Evolutionary conservation across 2,888 invertebrate species (phyloP), one percentile per base, ranked within the genome.

Genomic region (Melolontha melolontha): DNA sequence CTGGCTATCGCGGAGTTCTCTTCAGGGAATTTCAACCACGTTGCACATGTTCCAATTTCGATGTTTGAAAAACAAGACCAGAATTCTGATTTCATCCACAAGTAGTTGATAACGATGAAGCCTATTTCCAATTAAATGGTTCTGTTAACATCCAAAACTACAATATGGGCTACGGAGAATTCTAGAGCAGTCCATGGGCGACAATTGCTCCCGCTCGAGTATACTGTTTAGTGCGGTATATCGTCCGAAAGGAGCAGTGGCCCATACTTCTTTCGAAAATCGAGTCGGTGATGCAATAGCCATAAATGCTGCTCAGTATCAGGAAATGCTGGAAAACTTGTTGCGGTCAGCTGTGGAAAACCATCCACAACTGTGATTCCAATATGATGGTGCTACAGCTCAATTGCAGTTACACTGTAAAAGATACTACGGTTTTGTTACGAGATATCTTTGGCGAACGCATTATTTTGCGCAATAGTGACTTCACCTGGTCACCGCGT

Each of bases 21-120:
- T 12, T 47, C 47, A 47, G 47, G 1, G 14, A 47, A 47, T 47
- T 12, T 47, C 12, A 12, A 7, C 12, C 14, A 47, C 14, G 7
- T 47, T 47, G n/a, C 47, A 47, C 12, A 47, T 47, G 47, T 47
- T 47, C 47, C 47, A n/a, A 47, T 14, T 12, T 12, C 11, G 12
- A 6, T 29, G 29, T 4, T 5, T 29, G 29, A 6, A n/a, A n/a
- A n/a, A n/a, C n/a, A n/a, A n/a, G n/a, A n/a, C n/a, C n/a, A n/a
- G n/a, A n/a, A n/a, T n/a, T n/a, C n/a, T n/a, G n/a, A n/a, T n/a
- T n/a, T 29, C 6, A 5, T 2, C 7, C 8, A 7, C 47, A 47
- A 14, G 12, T 47, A 12, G 47, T 12, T 29, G 6, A 47, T 14
- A 2, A 47, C n/a, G 12, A 12, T 12, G 47, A 12, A 12, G 47